These are phyloP conservation scores for Spodoptera picta DNA, from an alignment of 2,888 invertebrate species.

Conservation along the genomic window DNA sequence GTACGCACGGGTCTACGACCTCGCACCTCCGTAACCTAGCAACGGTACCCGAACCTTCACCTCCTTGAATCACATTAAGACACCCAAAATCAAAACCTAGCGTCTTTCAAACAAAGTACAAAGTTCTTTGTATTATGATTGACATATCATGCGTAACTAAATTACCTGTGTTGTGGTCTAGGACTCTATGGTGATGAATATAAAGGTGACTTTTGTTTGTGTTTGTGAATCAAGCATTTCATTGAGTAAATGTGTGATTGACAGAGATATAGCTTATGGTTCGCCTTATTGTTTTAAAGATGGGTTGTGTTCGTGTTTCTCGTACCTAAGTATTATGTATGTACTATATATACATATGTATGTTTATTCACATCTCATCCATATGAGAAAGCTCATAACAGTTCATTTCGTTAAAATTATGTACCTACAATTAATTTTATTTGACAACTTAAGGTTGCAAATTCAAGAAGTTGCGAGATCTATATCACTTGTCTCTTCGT, in stretches of 20 bases:
- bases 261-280: slow-evolving; percentile 52
- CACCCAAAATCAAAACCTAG: slow-evolving; percentile 31
- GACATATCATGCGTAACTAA: slow-evolving; percentile 41
- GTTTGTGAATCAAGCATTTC: slow-evolving; percentile 22
- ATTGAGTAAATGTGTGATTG: slow-evolving; percentile 57
- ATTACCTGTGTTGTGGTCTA: slow-evolving; percentile 13
- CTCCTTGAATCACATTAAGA: slow-evolving; percentile 54
- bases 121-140: slow-evolving; percentile 24
- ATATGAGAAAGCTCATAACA: slow-evolving; percentile 21
- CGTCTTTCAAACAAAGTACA: slow-evolving; percentile 10
- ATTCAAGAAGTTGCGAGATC: too few relatives aligned
- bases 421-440: too few relatives aligned
- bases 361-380: slow-evolving; percentile 31
- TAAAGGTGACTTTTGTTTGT: slow-evolving; percentile 29
- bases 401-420: background rate
- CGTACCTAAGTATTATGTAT: background rate
- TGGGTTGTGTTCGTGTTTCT: slow-evolving; percentile 42
- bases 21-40: slow-evolving; percentile 71
- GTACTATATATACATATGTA: too few relatives aligned
- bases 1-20: slow-evolving; percentile 73
- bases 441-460: too few relatives aligned
- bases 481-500: too few relatives aligned
- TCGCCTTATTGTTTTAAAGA: slow-evolving; percentile 54
- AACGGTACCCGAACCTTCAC: slow-evolving; percentile 75
- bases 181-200: accelerated